These are phyloP conservation scores for Moxostoma hubbsi DNA, from an alignment of 2,797 vertebrate genomes.

Conservation along the genomic window DNA sequence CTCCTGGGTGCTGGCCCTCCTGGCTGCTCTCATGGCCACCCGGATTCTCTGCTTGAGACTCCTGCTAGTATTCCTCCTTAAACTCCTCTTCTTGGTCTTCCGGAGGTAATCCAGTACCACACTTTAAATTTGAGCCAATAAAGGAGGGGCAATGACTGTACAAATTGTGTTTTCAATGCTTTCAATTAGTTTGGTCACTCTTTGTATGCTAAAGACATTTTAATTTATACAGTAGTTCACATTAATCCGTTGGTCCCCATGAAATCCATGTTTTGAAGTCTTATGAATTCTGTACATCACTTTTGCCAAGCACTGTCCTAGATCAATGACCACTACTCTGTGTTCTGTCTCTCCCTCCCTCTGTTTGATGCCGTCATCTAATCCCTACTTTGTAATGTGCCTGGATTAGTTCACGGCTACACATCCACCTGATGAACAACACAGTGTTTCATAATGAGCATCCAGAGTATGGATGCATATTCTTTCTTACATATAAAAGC, in stretches of 20 bases:
- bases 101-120: constrained; percentile 30
- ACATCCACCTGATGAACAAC: constrained; percentile 60
- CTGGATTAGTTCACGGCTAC: constrained; percentile 51
- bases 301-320: constrained; percentile 43
- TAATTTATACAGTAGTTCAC: background rate
- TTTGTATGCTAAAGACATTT: background rate
- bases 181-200: background rate
- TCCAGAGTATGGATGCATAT: background rate
- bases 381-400: constrained; percentile 56
- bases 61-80: constrained; percentile 63
- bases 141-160: background rate
- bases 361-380: constrained; percentile 42
- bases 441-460: constrained; percentile 54
- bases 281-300: constrained; percentile 27
- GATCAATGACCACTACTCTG: constrained; percentile 18
- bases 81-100: constrained; percentile 63
- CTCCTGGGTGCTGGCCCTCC: constrained; percentile 76
- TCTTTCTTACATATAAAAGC: too few species aligned
- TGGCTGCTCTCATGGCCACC: constrained; percentile 73
- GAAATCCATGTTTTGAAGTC: constrained; percentile 1
- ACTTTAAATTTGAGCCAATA: background rate
- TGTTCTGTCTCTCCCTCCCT: constrained; percentile 31
- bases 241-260: background rate
- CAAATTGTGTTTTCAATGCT: background rate
- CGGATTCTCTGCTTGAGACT: constrained; percentile 68